Percentiles rank a stretch among this genome's conserved stretches.
These are phyloP conservation scores for Semaprochilodus insignis DNA, from an alignment of 2,797 vertebrate genomes.

Conservation along the genomic window DNA sequence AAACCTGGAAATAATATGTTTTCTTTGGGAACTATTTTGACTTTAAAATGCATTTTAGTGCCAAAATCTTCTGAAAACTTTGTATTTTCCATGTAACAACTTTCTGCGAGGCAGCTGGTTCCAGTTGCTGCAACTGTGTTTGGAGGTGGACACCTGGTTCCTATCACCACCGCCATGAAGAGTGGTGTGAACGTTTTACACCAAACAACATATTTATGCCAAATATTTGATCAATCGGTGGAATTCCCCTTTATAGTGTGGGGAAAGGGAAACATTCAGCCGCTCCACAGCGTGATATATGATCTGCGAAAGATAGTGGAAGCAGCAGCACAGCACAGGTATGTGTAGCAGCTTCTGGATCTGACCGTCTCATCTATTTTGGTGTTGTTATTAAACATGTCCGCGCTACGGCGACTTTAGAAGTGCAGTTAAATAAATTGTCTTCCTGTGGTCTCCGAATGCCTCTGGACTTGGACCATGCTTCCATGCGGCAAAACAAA, in stretches of 20 bases:
- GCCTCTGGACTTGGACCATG: background rate
- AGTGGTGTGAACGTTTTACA: too few relatives aligned
- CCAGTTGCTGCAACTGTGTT: too few relatives aligned
- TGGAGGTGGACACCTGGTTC: too few relatives aligned
- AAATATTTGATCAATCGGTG: too few relatives aligned
- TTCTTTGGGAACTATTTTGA: too few relatives aligned
- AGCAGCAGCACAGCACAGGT: background rate
- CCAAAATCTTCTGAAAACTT: too few relatives aligned
- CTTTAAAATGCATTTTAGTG: too few relatives aligned
- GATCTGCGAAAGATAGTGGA: background rate
- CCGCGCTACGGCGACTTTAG: background rate
- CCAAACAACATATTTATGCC: too few relatives aligned
- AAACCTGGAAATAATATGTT: too few relatives aligned
- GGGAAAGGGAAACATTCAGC: background rate
- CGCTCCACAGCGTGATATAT: background rate
- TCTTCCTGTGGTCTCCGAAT: background rate
- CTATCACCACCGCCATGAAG: too few relatives aligned
- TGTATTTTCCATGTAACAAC: too few relatives aligned
- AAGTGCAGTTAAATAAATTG: background rate
- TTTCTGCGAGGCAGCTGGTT: too few relatives aligned
- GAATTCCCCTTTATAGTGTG: background rate
- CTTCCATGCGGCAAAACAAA: background rate
- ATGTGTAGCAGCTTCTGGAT: background rate
- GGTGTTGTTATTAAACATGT: slow-evolving; percentile 2
- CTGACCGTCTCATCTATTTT: background rate